Base-by-base conservation (phyloP, 2,113 vertebrate genomes). In the Nycticebus coucang region DNA sequence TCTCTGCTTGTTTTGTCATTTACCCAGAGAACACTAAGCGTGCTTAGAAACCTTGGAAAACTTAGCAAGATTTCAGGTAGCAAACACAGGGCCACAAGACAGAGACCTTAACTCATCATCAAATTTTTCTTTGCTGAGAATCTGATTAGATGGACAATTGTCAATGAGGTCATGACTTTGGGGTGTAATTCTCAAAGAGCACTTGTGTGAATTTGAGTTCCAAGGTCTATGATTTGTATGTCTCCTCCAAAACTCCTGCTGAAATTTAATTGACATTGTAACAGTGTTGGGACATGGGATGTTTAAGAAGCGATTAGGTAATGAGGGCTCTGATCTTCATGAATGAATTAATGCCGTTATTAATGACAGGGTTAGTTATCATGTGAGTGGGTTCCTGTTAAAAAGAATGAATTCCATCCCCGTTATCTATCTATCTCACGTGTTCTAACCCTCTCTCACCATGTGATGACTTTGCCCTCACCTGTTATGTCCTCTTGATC, bases 1-100 rank as follows among this genome's bases (percentile, higher is more conserved):
- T 95, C 93, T 91, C 89, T 80, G 77, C 77, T 93, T 89, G 69
- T 89, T 96, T 93, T 97, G 93, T 97, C 94, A 92, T 74, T 89
- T 96, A 57, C 87, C 94, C 96, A 96, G 95, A 69, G 71, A 97
- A 94, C 72, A 94, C 22, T 17, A 87, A 91, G 79, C n/a, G 30
- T 78, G 74, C 77, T 94, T 95, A 93, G 87, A 96, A 91, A 95
- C 84, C 80, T 74, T 94, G 69, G 80, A 72, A 71, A 95, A 81
- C 17, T 82, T 80, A 72, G 55, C 26, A 78, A 87, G 69, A 89
- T 95, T 93, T 91, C 83, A 96, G 94, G 95, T 94, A 87, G 53
- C 41, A 83, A 88, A 83, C 28, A 94, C 24, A 64, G 62, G 50
- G 30, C 35, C 60, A 35, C 22, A 62, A 64, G 22, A 18, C 9